Conservation (phyloP, 2,797 vertebrate species). For the Melopsittacus undulatus region DNA sequence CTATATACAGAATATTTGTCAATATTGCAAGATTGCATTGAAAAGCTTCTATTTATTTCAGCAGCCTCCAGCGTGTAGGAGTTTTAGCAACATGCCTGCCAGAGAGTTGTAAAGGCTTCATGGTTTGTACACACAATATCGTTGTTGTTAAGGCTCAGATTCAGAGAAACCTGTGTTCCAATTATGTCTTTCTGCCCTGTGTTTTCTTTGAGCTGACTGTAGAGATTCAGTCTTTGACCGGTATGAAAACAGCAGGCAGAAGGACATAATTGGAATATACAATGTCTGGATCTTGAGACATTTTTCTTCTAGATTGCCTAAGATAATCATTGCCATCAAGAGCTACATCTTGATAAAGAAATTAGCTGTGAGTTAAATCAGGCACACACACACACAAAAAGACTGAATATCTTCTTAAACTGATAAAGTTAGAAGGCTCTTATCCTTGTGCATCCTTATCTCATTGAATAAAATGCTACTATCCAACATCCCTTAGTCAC, state of each 20-base stretch:
- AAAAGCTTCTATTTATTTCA: not conserved
- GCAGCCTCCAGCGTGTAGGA: not conserved
- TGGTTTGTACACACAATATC: not conserved
- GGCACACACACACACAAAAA: not conserved
- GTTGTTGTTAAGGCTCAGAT: not conserved
- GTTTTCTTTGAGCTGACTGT: not conserved
- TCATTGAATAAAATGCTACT: not conserved
- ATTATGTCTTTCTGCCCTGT: not conserved
- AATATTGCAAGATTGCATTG: not conserved
- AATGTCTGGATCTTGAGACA: not conserved
- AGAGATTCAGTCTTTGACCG: not conserved
- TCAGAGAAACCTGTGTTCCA: not conserved
- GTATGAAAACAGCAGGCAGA: not conserved
- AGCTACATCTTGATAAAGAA: not conserved
- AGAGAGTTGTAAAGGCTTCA: conserved; percentile 4
- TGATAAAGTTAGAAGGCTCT: not conserved
- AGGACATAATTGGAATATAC: not conserved
- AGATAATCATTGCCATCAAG: not conserved
- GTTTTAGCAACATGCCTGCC: not conserved
- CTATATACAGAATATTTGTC: not conserved
- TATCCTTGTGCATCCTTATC: not conserved
- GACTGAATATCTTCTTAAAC: not conserved
- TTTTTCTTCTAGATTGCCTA: not conserved
- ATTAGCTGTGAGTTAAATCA: not conserved
- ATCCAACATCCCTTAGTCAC: not conserved